These are phyloP conservation scores for Atta colombica DNA, from an alignment of 1,140 invertebrate genomes.

Conservation along the genomic window DNA sequence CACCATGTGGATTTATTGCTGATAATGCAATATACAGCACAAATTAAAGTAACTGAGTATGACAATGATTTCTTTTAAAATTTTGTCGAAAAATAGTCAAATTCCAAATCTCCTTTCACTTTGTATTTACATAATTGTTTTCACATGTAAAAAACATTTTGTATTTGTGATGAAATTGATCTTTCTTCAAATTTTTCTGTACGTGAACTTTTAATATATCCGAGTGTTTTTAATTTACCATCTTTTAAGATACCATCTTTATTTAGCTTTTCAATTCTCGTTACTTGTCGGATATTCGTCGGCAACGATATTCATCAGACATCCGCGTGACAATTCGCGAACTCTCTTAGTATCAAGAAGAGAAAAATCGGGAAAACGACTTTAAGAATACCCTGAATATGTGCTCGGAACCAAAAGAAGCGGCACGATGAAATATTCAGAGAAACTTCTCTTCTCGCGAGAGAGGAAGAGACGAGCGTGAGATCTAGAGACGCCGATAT, in stretches of 20 bases:
- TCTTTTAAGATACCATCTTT: not conserved
- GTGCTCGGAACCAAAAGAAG: slow-evolving; percentile 1
- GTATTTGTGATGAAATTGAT: too few species aligned
- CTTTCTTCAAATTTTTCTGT: too few species aligned
- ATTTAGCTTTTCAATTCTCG: not conserved
- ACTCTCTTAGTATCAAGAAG: not conserved
- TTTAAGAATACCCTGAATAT: slow-evolving; percentile 10
- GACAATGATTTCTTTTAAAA: not conserved
- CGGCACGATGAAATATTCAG: slow-evolving; percentile 35
- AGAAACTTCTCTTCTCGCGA: slow-evolving; percentile 31
- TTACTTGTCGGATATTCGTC: not conserved
- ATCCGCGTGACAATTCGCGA: not conserved
- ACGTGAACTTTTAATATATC: too few species aligned
- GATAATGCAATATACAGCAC: not conserved
- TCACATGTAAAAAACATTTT: not conserved
- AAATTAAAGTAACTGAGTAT: not conserved
- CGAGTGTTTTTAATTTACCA: too few species aligned
- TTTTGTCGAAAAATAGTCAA: not conserved
- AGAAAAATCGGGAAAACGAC: slow-evolving; percentile 15
- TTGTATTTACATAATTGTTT: not conserved
- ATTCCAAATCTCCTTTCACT: not conserved
- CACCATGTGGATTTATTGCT: not conserved
- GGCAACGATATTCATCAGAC: not conserved
- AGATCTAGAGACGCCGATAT: slow-evolving; percentile 50
- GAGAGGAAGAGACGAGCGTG: slow-evolving; percentile 29